These are phyloP conservation scores for Lithophane leautieri DNA, from an alignment of 2,888 invertebrate genomes.

Conservation along the genomic window DNA sequence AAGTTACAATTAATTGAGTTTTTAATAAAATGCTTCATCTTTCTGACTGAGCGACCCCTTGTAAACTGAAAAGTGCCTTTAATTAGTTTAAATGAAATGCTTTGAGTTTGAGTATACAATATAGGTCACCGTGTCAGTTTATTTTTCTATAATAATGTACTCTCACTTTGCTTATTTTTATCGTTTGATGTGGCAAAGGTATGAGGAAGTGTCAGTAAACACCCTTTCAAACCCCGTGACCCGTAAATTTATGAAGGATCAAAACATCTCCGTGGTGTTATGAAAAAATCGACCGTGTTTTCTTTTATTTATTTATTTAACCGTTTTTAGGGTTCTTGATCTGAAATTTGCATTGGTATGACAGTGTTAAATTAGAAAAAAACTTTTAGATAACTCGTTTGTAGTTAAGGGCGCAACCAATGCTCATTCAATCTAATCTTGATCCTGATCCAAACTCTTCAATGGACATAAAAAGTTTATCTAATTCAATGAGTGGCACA, in stretches of 20 bases:
- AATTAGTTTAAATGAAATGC: not conserved
- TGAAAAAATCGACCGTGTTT: conserved; percentile 34
- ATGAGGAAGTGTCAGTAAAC: conserved; percentile 57
- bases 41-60: not conserved
- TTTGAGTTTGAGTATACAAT: not conserved
- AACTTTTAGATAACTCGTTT: not conserved
- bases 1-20: not conserved
- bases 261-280: conserved; percentile 36
- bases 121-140: conserved; percentile 24
- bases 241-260: conserved; percentile 54
- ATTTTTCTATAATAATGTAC: conserved; percentile 17
- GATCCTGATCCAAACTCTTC: not conserved
- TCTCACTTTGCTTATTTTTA: conserved; percentile 43
- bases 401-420: not conserved
- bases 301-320: conserved; percentile 12
- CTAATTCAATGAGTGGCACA: not conserved
- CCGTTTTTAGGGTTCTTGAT: not conserved
- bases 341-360: not conserved
- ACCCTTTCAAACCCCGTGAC: conserved; percentile 53
- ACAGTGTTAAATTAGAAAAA: not conserved
- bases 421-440: not conserved
- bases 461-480: not conserved
- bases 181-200: conserved; percentile 54
- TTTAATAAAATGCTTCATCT: not conserved
- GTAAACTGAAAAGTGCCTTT: not conserved